Percentiles rank a stretch among this genome's conserved stretches.
Evolutionary conservation across 2,113 vertebrate species (phyloP).

Genomic region (Varanus komodoensis): DNA sequence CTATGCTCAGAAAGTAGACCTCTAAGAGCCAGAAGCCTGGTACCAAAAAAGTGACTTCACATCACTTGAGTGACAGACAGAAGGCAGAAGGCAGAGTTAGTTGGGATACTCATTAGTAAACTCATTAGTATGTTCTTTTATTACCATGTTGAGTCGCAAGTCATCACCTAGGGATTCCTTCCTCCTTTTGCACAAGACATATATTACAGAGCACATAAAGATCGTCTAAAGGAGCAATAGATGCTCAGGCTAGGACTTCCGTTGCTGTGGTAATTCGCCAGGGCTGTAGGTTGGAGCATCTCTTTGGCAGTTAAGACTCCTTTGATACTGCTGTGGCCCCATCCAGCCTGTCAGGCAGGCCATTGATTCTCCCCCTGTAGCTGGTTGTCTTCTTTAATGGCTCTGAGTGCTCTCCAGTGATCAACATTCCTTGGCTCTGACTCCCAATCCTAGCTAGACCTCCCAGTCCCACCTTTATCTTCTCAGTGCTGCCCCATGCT

Average conservation of each 20-base stretch:
- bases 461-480: not conserved
- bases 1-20: not conserved
- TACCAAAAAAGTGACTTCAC: not conserved
- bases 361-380: not conserved
- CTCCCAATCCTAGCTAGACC: not conserved
- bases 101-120: not conserved
- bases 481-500: not conserved
- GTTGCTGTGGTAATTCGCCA: too few relatives aligned
- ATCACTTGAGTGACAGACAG: not conserved
- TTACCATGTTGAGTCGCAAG: not conserved
- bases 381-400: too few relatives aligned
- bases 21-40: not conserved
- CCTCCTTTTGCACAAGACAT: not conserved
- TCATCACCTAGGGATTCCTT: not conserved
- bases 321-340: not conserved
- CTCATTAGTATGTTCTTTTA: not conserved
- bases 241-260: too few relatives aligned
- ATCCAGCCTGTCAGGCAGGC: not conserved
- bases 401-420: not conserved
- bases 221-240: not conserved
- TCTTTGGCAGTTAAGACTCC: not conserved
- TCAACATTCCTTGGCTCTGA: not conserved
- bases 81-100: not conserved
- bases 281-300: not conserved
- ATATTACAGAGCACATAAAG: not conserved